Conservation (phyloP, 2,888 invertebrate species). For the Resseliella maxima region DNA sequence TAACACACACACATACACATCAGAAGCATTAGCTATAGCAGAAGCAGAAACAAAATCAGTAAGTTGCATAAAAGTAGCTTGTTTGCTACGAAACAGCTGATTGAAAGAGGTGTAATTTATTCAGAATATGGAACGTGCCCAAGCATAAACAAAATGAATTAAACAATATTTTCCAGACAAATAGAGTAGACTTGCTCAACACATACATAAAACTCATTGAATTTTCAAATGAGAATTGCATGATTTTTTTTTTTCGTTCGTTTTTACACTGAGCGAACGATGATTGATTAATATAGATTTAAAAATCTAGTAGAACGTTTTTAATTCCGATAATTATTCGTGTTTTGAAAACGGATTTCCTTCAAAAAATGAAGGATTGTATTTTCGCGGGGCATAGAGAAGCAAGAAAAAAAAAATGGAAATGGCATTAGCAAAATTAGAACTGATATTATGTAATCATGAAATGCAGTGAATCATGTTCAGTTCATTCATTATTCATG, state of each 20-base stretch:
- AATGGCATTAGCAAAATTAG: slow-evolving; percentile 14
- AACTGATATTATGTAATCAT: not conserved
- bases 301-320: not conserved
- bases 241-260: not conserved
- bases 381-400: not conserved
- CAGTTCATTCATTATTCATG: slow-evolving; percentile 10
- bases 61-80: too few species aligned
- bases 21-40: too few species aligned
- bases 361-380: not conserved
- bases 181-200: too few species aligned
- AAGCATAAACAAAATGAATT: not conserved
- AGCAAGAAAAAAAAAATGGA: not conserved
- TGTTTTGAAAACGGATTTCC: not conserved
- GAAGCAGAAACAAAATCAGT: too few species aligned
- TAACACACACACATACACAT: too few species aligned
- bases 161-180: too few species aligned
- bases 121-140: not conserved
- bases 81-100: not conserved
- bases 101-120: not conserved
- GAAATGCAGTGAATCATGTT: not conserved
- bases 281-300: not conserved
- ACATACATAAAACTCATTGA: too few species aligned
- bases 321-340: slow-evolving; percentile 3
- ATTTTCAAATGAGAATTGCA: not conserved
- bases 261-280: not conserved